These are phyloP conservation scores for Nycticorax nycticorax DNA, from an alignment of 2,113 vertebrate species.

Conservation along the genomic window DNA sequence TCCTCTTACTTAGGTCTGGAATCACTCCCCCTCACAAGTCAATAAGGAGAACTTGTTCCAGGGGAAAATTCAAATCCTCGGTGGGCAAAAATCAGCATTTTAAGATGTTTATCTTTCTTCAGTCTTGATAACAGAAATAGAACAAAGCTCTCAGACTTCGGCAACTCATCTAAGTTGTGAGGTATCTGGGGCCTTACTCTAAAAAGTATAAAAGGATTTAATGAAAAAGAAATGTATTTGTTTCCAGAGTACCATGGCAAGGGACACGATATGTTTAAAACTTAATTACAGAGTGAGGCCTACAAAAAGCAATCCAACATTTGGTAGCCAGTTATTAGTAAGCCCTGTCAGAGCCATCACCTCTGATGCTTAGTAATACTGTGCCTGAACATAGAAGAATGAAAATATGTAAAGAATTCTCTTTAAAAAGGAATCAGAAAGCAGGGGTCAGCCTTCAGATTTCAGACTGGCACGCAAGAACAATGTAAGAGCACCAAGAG, in stretches of 20 bases:
- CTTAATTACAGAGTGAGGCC: background rate
- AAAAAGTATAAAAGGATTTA: background rate
- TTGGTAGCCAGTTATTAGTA: background rate
- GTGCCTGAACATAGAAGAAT: background rate
- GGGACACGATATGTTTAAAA: background rate
- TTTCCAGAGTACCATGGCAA: background rate
- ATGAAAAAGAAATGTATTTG: background rate
- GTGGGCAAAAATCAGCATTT: background rate
- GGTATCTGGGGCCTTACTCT: background rate
- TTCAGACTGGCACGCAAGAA: background rate
- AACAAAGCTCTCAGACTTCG: background rate
- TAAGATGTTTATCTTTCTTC: background rate
- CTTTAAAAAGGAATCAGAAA: background rate
- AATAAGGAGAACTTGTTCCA: background rate
- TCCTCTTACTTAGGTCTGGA: background rate
- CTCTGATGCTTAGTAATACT: background rate
- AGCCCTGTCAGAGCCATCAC: background rate
- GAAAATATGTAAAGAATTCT: background rate
- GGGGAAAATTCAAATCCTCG: background rate
- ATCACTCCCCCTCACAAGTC: background rate
- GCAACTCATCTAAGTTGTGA: background rate
- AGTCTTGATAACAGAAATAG: background rate
- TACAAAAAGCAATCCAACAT: background rate
- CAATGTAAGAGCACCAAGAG: background rate
- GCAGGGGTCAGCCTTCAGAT: background rate